Base-by-base conservation (phyloP, 2,888 invertebrate genomes). In the Amaurobius ferox region DNA sequence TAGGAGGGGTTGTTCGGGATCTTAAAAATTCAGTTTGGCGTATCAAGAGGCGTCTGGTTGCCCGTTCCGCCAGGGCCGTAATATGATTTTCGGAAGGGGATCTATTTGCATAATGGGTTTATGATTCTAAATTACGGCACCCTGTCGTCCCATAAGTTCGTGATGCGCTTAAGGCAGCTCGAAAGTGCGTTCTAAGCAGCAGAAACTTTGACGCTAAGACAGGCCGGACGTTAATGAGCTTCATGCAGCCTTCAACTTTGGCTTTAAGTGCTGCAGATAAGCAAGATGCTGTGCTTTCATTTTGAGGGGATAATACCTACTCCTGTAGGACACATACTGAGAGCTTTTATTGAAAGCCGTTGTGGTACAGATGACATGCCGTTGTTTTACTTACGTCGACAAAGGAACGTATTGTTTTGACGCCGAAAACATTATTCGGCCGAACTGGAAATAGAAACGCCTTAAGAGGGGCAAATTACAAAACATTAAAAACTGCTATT, bases 1-100 rank as follows among this genome's bases (percentile, higher is more conserved):
- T 55, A 55, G 55, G 55, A 55, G 55, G 55, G 55, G 55, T 55
- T 55, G 55, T 55, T 55, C 23, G 55, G 55, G 55, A 55, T 55
- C 55, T 55, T 55, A 55, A 55, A 55, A 55, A 55, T 55, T 55
- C 55, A 55, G 55, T 55, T 55, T 55, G 55, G 55, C 55, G 55
- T 55, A 55, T 55, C 55, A 23, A 55, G 55, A 55, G 55, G 55
- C 55, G 55, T 23, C 55, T 23, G 55, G 23, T 23, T 55, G 55
- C 23, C 55, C 55, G 55, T 55, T 55, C 55, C 23, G 55, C 23
- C 23, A 55, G 55, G 55, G 55, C 23, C 16, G 55, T 55, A 55
- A 55, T 55, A 55, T 55, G 55, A 55, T 55, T 55, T 55, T 55
- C 55, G 55, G 23, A 3, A 23, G 44, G 55, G 55, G 23, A 55